These are phyloP conservation scores for Anabacerthia variegaticeps DNA, from an alignment of 2,797 vertebrate genomes.

Conservation along the genomic window DNA sequence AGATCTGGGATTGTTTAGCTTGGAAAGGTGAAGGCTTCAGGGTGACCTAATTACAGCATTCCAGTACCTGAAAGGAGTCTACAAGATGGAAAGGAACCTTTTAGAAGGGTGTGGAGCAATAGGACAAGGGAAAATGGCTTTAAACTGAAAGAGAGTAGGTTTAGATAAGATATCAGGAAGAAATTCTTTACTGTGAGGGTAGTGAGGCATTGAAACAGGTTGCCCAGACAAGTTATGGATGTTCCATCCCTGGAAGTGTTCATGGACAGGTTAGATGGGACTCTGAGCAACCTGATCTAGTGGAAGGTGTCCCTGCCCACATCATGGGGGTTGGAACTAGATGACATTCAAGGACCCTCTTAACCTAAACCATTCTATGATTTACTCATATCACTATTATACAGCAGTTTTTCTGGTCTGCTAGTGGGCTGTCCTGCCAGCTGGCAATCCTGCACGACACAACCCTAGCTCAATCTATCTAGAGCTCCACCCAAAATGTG, in stretches of 20 bases:
- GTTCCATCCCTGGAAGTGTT: background rate
- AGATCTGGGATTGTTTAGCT: background rate
- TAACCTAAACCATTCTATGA: background rate
- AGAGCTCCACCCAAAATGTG: background rate
- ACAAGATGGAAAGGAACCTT: background rate
- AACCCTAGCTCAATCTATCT: background rate
- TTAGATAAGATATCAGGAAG: background rate
- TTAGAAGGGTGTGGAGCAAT: background rate
- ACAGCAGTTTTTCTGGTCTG: background rate
- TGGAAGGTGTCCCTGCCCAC: background rate
- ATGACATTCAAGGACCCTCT: background rate
- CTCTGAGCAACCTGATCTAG: background rate
- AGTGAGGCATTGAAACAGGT: background rate
- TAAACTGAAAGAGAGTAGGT: background rate
- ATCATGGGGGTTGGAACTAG: background rate
- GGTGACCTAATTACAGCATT: background rate
- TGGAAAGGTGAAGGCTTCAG: background rate
- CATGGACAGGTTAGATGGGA: background rate
- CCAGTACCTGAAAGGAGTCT: background rate
- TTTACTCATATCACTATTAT: background rate
- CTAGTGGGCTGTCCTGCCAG: background rate
- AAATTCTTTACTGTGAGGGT: background rate
- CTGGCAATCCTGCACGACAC: background rate
- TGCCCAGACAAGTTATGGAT: background rate
- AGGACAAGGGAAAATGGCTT: background rate